phyloP scores from a whole-genome alignment of 2,113 vertebrate genomes.

The Pardalotus punctatus region DNA sequence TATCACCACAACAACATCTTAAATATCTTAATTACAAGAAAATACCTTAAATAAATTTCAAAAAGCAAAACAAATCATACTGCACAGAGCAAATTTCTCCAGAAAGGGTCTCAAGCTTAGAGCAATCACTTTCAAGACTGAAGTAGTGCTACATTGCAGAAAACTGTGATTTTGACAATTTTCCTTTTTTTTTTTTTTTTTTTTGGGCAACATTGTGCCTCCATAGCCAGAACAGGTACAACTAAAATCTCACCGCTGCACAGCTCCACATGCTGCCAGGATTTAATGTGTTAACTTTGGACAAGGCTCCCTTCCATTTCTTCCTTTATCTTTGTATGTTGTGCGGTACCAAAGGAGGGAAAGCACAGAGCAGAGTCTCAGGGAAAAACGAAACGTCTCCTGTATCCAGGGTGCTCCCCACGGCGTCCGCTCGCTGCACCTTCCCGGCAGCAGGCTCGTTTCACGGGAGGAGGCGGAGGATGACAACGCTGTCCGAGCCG shows the following conservation, averaged over 20 bases:
- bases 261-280: not conserved
- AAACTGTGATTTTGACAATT: not conserved
- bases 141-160: not conserved
- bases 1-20: not conserved
- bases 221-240: not conserved
- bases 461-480: fast-evolving
- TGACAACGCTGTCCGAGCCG: fast-evolving
- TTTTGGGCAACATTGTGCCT: not conserved
- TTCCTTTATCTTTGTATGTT: fast-evolving
- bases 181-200: not conserved
- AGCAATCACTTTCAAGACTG: not conserved
- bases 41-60: not conserved
- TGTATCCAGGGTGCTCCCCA: not conserved
- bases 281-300: not conserved
- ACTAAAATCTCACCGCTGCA: not conserved
- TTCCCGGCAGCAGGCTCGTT: not conserved
- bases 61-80: not conserved
- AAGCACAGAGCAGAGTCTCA: fast-evolving
- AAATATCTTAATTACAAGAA: not conserved
- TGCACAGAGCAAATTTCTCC: not conserved
- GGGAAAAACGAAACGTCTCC: not conserved
- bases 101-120: not conserved
- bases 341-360: not conserved
- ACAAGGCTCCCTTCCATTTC: not conserved
- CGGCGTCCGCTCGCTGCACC: not conserved